A percentile compares a stretch with the other conserved stretches of the same genome.
Evolutionary conservation across 2,888 invertebrate species (phyloP).

Genomic region (Cheilosia grossa): DNA sequence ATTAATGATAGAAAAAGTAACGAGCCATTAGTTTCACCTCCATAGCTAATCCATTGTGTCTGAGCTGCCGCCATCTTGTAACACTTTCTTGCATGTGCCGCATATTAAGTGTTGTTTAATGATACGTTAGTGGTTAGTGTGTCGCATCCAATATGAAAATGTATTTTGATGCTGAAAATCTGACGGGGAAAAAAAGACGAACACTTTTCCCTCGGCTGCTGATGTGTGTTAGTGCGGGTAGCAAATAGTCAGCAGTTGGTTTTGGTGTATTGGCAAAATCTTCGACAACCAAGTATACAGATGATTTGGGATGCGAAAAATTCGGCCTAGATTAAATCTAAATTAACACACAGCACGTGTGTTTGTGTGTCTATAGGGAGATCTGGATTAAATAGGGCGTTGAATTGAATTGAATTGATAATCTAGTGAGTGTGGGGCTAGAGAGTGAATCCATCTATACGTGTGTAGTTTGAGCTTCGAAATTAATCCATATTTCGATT

Average conservation of each 20-base stretch:
- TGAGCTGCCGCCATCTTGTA: constrained; percentile 26
- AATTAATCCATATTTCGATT: constrained; percentile 11
- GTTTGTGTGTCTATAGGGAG: background rate
- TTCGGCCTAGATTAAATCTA: constrained; percentile 55
- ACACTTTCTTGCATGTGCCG: constrained; percentile 51
- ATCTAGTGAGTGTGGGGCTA: constrained; percentile 15
- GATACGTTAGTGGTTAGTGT: constrained; percentile 16
- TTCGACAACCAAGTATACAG: background rate
- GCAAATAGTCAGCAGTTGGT: constrained; percentile 68
- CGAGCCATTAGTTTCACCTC: constrained; percentile 74
- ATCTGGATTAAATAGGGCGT: constrained; percentile 9
- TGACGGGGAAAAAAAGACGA: constrained; percentile 33
- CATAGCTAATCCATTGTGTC: constrained; percentile 32
- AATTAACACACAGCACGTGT: constrained; percentile 52
- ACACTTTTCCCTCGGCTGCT: constrained; percentile 46
- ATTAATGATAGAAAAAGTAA: constrained; percentile 72
- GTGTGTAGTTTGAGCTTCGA: background rate
- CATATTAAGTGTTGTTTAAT: constrained; percentile 68
- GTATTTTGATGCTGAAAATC: constrained; percentile 46
- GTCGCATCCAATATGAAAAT: constrained; percentile 57
- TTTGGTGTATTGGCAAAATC: constrained; percentile 17
- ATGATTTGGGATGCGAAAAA: background rate
- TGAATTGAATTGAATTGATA: constrained; percentile 26
- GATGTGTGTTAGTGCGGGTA: constrained; percentile 49
- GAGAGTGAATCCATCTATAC: background rate